Percentiles rank a stretch among this genome's conserved stretches.
phyloP scores from a whole-genome alignment of 2,113 vertebrate species.

The Oceanites oceanicus region DNA sequence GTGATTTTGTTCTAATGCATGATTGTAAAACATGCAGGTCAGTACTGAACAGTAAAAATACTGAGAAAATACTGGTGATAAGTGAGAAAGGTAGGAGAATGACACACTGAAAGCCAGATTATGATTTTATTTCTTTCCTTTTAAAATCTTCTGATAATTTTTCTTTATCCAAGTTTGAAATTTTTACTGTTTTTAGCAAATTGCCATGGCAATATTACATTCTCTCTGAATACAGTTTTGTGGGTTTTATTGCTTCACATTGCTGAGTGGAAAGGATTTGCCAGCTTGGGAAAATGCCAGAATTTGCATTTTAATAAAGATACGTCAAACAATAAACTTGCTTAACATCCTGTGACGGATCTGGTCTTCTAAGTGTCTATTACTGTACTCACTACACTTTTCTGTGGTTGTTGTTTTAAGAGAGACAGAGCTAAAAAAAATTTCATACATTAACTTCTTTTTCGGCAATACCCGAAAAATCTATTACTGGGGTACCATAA shows the following conservation, averaged over 20 bases:
- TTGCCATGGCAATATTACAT: background rate
- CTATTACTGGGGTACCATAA: background rate
- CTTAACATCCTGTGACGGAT: background rate
- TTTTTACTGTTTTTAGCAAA: background rate
- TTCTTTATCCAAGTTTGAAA: background rate
- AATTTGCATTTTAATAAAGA: slow-evolving; percentile 61
- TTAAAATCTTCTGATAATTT: background rate
- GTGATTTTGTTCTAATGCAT: background rate
- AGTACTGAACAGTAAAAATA: background rate
- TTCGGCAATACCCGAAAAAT: background rate
- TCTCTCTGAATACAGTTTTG: background rate
- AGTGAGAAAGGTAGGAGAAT: background rate
- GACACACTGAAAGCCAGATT: background rate
- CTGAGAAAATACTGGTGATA: background rate
- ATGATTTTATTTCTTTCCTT: background rate
- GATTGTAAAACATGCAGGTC: background rate
- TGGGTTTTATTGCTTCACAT: background rate
- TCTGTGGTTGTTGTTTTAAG: background rate
- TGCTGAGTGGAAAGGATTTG: background rate
- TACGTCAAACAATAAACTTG: slow-evolving; percentile 30
- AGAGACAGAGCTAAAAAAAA: background rate
- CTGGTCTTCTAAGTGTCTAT: background rate
- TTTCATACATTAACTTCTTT: background rate
- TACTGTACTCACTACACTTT: background rate
- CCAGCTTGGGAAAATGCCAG: slow-evolving; percentile 32